Evolutionary conservation across 1,140 invertebrate species (phyloP).

Genomic region (Lordiphosa collinella): DNA sequence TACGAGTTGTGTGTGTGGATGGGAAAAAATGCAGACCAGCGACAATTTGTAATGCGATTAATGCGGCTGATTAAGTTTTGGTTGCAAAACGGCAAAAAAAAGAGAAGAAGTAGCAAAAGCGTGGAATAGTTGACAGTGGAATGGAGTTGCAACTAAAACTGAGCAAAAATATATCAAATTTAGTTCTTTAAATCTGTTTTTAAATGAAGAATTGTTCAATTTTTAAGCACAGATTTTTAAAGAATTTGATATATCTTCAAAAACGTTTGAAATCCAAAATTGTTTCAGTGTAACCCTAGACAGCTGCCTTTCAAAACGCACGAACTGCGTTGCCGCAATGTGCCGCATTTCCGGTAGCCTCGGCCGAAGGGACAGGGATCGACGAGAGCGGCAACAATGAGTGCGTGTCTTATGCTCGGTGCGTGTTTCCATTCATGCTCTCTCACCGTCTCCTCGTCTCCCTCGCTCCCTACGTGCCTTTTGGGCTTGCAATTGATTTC

Average conservation of each 20-base stretch:
- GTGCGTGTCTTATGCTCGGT: conserved; percentile 55
- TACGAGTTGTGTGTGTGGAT: conserved; percentile 33
- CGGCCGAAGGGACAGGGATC: conserved; percentile 7
- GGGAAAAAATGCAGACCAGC: conserved; percentile 49
- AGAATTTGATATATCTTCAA: too few relatives aligned
- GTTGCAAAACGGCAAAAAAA: conserved; percentile 20
- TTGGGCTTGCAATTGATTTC: conserved; percentile 72
- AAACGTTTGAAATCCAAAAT: too few relatives aligned
- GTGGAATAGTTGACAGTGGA: too few relatives aligned
- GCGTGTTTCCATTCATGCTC: conserved; percentile 61
- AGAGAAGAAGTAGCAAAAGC: background rate
- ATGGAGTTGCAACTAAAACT: too few relatives aligned
- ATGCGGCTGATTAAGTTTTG: conserved; percentile 65
- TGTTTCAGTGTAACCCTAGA: too few relatives aligned
- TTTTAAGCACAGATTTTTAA: too few relatives aligned
- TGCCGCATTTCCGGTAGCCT: conserved; percentile 72
- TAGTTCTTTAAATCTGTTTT: too few relatives aligned
- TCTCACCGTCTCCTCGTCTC: background rate
- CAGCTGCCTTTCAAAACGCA: conserved; percentile 17
- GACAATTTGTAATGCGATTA: conserved; percentile 75
- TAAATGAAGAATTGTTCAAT: too few relatives aligned
- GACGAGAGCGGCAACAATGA: conserved; percentile 8
- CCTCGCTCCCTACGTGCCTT: conserved; percentile 36
- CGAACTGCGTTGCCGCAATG: conserved; percentile 56
- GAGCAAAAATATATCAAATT: too few relatives aligned